A percentile compares a stretch with the other conserved stretches of the same genome.
Evolutionary conservation across 2,113 vertebrate species (phyloP).

Genomic region (Oncorhynchus nerka): DNA sequence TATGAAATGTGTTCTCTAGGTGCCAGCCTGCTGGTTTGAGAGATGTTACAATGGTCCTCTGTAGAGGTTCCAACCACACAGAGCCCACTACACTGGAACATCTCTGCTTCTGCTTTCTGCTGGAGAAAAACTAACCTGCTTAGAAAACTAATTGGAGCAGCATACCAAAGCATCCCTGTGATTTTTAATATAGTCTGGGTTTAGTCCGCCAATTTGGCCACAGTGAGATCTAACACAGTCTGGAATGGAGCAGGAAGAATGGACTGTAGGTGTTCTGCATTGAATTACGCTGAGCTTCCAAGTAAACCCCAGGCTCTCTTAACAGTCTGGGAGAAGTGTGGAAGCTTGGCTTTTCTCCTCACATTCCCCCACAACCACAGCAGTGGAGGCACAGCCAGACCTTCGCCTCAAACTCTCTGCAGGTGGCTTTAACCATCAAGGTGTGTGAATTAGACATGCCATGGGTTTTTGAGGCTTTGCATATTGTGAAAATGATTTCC

Average conservation of each 20-base stretch:
- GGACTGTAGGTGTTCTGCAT: constrained; percentile 36
- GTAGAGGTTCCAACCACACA: constrained; percentile 48
- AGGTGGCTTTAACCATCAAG: constrained; percentile 20
- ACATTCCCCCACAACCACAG: background rate
- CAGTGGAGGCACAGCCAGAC: background rate
- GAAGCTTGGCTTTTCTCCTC: constrained; percentile 20
- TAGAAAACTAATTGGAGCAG: constrained; percentile 40
- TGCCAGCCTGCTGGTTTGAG: constrained; percentile 37
- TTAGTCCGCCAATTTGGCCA: constrained; percentile 36
- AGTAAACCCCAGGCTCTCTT: constrained; percentile 1
- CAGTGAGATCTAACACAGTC: constrained; percentile 15
- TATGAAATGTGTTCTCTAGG: constrained; percentile 53
- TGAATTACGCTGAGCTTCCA: constrained; percentile 25
- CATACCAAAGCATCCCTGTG: constrained; percentile 12
- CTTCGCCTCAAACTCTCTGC: background rate
- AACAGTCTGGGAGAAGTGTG: background rate
- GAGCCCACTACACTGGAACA: constrained; percentile 51
- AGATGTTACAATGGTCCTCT: constrained; percentile 40
- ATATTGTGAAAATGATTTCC: background rate
- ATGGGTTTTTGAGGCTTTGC: constrained; percentile 18
- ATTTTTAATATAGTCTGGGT: constrained; percentile 32
- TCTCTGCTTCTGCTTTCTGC: constrained; percentile 38
- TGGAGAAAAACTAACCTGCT: constrained; percentile 31
- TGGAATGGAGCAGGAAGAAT: constrained; percentile 26
- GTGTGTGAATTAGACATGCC: constrained; percentile 16